Evolutionary conservation across 2,113 vertebrate species (phyloP).

Genomic region (Podarcis muralis): DNA sequence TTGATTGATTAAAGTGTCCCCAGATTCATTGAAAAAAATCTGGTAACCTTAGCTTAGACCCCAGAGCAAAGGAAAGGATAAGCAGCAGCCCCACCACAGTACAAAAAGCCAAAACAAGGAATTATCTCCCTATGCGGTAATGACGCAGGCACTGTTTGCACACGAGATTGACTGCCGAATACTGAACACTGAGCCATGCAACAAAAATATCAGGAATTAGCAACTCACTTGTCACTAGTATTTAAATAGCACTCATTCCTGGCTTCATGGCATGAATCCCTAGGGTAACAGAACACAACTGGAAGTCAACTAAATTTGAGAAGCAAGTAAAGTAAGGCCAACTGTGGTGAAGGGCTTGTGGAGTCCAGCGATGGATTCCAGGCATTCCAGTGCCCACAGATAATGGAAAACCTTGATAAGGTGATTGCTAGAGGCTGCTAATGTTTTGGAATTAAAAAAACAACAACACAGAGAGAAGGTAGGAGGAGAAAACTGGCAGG

Average conservation of each 20-base stretch:
- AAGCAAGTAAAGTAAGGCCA: neutral
- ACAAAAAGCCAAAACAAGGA: too few species aligned
- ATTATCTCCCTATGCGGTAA: too few species aligned
- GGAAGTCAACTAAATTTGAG: neutral
- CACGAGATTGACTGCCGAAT: neutral
- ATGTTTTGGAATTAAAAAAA: constrained; percentile 17
- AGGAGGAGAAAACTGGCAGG: constrained; percentile 11
- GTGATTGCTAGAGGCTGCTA: neutral
- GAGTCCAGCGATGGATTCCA: constrained; percentile 12
- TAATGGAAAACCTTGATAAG: constrained; percentile 37
- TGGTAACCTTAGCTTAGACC: too few species aligned
- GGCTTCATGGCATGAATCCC: neutral
- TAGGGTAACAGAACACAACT: neutral
- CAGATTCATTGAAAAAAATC: too few species aligned
- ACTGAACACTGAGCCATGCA: neutral
- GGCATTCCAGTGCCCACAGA: neutral
- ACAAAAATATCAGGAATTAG: constrained; percentile 14
- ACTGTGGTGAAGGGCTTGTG: neutral
- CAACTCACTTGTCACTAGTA: neutral
- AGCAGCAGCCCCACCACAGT: neutral
- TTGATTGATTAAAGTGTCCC: too few species aligned
- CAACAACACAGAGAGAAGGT: neutral
- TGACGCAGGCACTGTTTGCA: neutral
- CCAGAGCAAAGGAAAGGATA: neutral
- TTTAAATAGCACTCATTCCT: neutral